phyloP scores from a whole-genome alignment of 2,113 vertebrate genomes.

The Etheostoma spectabile region DNA sequence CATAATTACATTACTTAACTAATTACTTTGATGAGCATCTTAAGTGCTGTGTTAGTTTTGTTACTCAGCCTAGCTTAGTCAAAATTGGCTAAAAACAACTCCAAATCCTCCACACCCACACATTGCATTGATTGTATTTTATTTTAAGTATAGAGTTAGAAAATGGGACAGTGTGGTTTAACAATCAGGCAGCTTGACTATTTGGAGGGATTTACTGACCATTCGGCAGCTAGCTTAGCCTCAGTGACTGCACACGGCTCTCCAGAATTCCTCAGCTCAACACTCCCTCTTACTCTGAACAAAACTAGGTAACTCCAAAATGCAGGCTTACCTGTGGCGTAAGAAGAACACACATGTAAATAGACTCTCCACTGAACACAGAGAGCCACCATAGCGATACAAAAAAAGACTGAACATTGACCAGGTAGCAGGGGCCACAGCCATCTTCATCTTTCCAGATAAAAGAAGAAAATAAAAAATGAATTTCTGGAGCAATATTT shows the following conservation, averaged over 20 bases:
- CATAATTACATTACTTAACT: not conserved
- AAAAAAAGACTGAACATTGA: not conserved
- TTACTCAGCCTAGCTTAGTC: not conserved
- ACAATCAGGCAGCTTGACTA: not conserved
- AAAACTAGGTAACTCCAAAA: not conserved
- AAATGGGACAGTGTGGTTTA: not conserved
- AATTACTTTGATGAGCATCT: not conserved
- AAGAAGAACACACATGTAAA: not conserved
- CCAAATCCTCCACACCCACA: not conserved
- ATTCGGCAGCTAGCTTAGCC: not conserved
- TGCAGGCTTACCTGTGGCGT: not conserved
- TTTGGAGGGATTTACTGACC: not conserved
- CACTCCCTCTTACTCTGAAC: not conserved
- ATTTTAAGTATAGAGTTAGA: not conserved
- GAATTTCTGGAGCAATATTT: constrained; percentile 53
- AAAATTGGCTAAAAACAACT: too few species aligned
- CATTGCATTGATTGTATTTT: not conserved
- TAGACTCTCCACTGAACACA: not conserved
- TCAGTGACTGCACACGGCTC: not conserved
- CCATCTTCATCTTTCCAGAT: not conserved
- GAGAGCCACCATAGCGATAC: not conserved
- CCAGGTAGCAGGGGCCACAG: not conserved
- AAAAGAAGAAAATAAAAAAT: not conserved
- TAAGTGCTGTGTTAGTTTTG: not conserved
- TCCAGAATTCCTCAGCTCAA: not conserved